Conservation (phyloP, 1,140 invertebrate genomes). For the Drosophila simulans region DNA sequence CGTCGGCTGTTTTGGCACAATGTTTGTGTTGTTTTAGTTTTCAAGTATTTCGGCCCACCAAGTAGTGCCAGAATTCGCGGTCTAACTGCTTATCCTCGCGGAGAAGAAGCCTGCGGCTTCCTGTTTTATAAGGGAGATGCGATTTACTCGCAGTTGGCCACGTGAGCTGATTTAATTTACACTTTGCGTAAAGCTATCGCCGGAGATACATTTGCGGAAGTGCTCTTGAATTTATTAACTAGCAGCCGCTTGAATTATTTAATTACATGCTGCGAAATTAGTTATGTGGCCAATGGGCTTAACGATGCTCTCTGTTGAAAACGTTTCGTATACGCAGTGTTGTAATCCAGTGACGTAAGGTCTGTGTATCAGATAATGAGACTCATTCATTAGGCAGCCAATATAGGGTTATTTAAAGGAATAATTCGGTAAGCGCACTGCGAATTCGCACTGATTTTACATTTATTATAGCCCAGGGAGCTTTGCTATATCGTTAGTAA, state of each 20-base stretch:
- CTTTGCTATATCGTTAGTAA: not conserved
- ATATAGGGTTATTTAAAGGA: not conserved
- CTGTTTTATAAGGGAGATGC: slow-evolving; percentile 24
- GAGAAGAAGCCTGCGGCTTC: slow-evolving; percentile 12
- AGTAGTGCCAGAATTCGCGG: slow-evolving; percentile 25
- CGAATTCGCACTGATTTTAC: not conserved
- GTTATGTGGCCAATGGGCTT: not conserved
- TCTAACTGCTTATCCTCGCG: slow-evolving; percentile 2
- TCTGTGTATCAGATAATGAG: not conserved
- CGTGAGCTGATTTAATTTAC: slow-evolving; percentile 42
- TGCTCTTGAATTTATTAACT: not conserved
- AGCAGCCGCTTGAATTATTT: slow-evolving; percentile 6
- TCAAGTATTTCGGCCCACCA: slow-evolving; percentile 36
- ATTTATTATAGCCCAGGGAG: no score
- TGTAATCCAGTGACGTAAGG: not conserved
- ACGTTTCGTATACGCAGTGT: slow-evolving; percentile 1
- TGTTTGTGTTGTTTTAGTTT: slow-evolving; percentile 43
- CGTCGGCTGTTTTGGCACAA: slow-evolving; percentile 36
- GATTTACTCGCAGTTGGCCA: slow-evolving; percentile 24
- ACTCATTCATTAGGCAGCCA: not conserved
- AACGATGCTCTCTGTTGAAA: not conserved
- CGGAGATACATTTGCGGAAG: not conserved
- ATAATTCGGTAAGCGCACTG: not conserved
- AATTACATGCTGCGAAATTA: not conserved
- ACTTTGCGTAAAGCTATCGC: slow-evolving; percentile 19